Percentiles rank a stretch among this genome's conserved stretches.
phyloP scores from a whole-genome alignment of 2,797 vertebrate species.

The Hyperoplus lanceolatus region DNA sequence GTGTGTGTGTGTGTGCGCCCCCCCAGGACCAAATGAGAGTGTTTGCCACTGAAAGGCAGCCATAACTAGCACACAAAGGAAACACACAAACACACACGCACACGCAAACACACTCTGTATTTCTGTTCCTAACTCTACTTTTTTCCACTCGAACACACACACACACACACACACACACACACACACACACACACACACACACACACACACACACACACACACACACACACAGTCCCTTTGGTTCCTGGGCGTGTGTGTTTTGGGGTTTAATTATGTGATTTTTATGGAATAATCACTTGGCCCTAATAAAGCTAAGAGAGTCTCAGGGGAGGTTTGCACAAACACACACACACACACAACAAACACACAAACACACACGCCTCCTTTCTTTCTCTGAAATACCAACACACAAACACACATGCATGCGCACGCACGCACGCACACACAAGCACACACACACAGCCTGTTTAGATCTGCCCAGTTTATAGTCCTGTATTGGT shows the following conservation, averaged over 20 bases:
- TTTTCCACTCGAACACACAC: slow-evolving; percentile 4
- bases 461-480: too few relatives aligned
- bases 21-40: slow-evolving; percentile 61
- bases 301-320: slow-evolving; percentile 61
- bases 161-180: slow-evolving; percentile 5
- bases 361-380: neutral
- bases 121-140: slow-evolving; percentile 27
- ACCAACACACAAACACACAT: too few relatives aligned
- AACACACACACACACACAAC: slow-evolving; percentile 19
- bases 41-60: slow-evolving; percentile 65
- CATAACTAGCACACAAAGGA: slow-evolving; percentile 63
- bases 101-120: slow-evolving; percentile 1
- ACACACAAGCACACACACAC: too few relatives aligned
- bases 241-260: slow-evolving; percentile 53
- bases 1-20: slow-evolving; percentile 15
- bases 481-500: too few relatives aligned
- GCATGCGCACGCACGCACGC: too few relatives aligned
- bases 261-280: slow-evolving; percentile 67
- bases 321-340: slow-evolving; percentile 43
- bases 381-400: too few relatives aligned
- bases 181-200: slow-evolving; percentile 12
- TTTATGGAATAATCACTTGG: slow-evolving; percentile 69
- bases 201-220: slow-evolving; percentile 18
- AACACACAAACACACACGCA: slow-evolving; percentile 13
- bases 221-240: slow-evolving; percentile 8